Percentiles rank a stretch among this genome's conserved stretches.
phyloP scores from a whole-genome alignment of 2,888 invertebrate species.

The Brachycybe producta region DNA sequence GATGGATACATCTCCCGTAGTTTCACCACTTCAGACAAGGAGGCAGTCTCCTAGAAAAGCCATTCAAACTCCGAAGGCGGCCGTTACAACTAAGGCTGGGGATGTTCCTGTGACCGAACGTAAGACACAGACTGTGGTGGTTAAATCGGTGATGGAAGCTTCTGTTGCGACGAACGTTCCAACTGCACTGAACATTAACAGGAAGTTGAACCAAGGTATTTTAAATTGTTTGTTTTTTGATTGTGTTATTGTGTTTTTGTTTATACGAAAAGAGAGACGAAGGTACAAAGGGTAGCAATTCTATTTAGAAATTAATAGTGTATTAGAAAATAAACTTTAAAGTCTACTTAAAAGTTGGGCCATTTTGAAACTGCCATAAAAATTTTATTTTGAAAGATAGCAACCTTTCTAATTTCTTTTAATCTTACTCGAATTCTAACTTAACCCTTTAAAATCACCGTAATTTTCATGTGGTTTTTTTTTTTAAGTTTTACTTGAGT shows the following conservation, averaged over 20 bases:
- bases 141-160: not conserved
- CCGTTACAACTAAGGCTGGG: not conserved
- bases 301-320: too few relatives aligned
- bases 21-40: conserved; percentile 9
- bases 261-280: not conserved
- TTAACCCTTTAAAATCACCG: too few relatives aligned
- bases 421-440: too few relatives aligned
- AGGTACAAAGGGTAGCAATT: not conserved
- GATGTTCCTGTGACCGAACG: not conserved
- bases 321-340: too few relatives aligned
- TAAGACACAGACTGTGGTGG: not conserved
- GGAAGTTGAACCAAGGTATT: not conserved
- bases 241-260: not conserved
- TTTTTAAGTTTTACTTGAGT: not conserved
- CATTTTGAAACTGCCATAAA: too few relatives aligned
- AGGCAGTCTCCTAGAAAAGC: conserved; percentile 19
- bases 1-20: conserved; percentile 11
- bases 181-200: not conserved
- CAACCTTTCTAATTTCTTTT: too few relatives aligned
- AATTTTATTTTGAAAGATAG: too few relatives aligned
- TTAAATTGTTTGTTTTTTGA: too few relatives aligned
- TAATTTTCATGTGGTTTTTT: not conserved
- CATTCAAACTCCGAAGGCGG: conserved; percentile 5
- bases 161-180: not conserved
- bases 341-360: too few relatives aligned